Conservation (phyloP, 1,140 invertebrate genomes). For the Prorops nasuta region DNA sequence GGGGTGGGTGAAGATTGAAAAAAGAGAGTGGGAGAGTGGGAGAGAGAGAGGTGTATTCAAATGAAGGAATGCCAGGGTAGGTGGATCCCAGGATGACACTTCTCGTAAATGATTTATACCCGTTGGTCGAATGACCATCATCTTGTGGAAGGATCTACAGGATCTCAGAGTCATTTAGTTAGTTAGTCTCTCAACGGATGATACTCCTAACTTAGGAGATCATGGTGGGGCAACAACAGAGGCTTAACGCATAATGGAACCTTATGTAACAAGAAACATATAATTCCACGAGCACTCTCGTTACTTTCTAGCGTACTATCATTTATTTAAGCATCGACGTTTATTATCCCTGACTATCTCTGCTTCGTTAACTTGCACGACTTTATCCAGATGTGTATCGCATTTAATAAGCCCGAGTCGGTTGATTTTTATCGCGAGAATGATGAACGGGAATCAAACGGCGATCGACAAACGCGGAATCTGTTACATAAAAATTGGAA, state of each 20-base stretch:
- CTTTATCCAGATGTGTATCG: not conserved
- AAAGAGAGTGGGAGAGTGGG: conserved; percentile 17
- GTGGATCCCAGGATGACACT: conserved; percentile 39
- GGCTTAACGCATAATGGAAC: conserved; percentile 22
- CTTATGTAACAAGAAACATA: conserved; percentile 31
- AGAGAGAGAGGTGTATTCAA: conserved; percentile 34
- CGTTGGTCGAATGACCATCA: conserved; percentile 44
- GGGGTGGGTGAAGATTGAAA: conserved; percentile 21
- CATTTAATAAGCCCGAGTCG: not conserved
- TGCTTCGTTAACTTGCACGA: conserved; percentile 7
- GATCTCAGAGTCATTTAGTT: conserved; percentile 38
- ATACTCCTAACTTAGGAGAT: conserved; percentile 24
- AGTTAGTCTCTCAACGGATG: conserved; percentile 29
- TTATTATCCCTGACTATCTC: no score
- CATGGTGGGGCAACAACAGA: conserved; percentile 14
- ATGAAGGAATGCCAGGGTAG: conserved; percentile 43
- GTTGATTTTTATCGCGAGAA: no score
- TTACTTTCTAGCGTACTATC: conserved; percentile 20
- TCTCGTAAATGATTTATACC: conserved; percentile 44
- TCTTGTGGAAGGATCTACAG: conserved; percentile 43
- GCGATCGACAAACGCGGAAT: no score
- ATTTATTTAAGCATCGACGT: conserved; percentile 27
- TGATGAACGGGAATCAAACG: no score
- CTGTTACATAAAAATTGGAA: no score
- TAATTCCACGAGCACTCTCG: conserved; percentile 26